Percentiles rank a stretch among this genome's conserved stretches.
phyloP scores from a whole-genome alignment of 2,113 vertebrate species.

The Ophiodon elongatus region DNA sequence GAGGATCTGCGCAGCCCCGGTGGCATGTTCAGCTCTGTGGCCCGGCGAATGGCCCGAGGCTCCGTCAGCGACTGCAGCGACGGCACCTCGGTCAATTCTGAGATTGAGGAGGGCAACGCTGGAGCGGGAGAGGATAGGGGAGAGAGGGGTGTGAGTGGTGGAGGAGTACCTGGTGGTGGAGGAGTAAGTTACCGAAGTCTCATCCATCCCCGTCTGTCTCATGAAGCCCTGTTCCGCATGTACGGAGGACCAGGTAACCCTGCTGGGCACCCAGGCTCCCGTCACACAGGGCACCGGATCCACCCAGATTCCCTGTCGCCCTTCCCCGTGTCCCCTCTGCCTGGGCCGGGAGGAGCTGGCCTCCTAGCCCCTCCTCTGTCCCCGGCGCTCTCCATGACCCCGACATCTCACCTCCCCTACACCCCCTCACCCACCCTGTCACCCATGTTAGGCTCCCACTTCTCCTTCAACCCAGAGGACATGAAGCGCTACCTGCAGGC shows the following conservation, averaged over 20 bases:
- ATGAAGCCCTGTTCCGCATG: conserved; percentile 88
- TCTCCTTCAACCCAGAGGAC: conserved; percentile 94
- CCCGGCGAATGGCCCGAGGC: conserved; percentile 88
- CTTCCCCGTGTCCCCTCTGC: conserved; percentile 90
- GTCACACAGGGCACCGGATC: conserved; percentile 83
- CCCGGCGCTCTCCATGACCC: conserved; percentile 90
- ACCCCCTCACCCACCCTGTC: conserved; percentile 91
- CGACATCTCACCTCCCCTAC: conserved; percentile 90
- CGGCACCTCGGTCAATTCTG: conserved; percentile 90
- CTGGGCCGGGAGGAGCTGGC: conserved; percentile 83
- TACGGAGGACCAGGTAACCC: conserved; percentile 85
- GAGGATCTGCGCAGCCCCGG: conserved; percentile 91
- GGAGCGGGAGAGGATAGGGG: conserved; percentile 81
- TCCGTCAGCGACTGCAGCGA: conserved; percentile 94
- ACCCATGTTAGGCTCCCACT: conserved; percentile 92
- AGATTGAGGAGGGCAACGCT: conserved; percentile 89
- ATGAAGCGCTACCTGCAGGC: conserved; percentile 96
- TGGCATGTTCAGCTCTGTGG: conserved; percentile 85
- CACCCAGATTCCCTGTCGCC: conserved; percentile 91
- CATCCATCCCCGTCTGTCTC: conserved; percentile 87
- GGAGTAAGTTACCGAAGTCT: conserved; percentile 84
- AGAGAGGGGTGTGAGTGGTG: conserved; percentile 68
- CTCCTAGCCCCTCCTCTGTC: conserved; percentile 90
- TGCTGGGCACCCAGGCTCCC: conserved; percentile 74
- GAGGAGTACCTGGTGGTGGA: conserved; percentile 69